These are phyloP conservation scores for Stichodactyla helianthus DNA, from an alignment of 64 coral and sea anemone genomes.

Conservation along the genomic window DNA sequence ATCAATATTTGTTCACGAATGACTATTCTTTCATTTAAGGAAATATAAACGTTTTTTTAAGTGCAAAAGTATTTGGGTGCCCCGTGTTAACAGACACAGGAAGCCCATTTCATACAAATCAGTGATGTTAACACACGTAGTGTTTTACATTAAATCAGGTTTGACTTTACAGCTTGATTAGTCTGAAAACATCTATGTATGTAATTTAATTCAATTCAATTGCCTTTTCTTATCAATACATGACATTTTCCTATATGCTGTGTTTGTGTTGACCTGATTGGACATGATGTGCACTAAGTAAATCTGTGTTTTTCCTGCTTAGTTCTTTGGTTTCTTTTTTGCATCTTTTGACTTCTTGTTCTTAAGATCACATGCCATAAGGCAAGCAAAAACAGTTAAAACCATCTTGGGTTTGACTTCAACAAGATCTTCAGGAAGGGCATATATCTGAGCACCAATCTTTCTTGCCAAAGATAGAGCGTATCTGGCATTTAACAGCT, in stretches of 20 bases:
- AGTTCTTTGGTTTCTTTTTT: neutral
- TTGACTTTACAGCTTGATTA: too few relatives aligned
- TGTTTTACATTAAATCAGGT: too few relatives aligned
- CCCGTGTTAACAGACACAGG: too few relatives aligned
- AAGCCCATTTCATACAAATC: too few relatives aligned
- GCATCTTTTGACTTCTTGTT: neutral
- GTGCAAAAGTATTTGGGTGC: too few relatives aligned
- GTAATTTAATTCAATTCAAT: too few relatives aligned
- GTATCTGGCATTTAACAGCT: conserved; percentile 84
- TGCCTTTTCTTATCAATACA: too few relatives aligned
- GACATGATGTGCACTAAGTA: neutral
- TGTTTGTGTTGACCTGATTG: too few relatives aligned
- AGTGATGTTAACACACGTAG: too few relatives aligned
- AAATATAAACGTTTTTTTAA: neutral
- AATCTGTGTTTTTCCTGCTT: neutral
- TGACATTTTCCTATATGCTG: too few relatives aligned
- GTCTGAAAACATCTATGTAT: too few relatives aligned
- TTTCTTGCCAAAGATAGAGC: conserved; percentile 85
- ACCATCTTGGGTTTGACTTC: conserved; percentile 98
- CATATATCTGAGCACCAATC: conserved; percentile 93
- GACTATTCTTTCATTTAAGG: neutral
- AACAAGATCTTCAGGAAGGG: conserved; percentile 88
- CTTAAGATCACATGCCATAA: conserved; percentile 53
- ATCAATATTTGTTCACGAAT: neutral
- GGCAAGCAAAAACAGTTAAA: conserved; percentile 88